Evolutionary conservation across 2,888 invertebrate genomes (phyloP).

Genomic region (Peribatodes rhomboidaria): DNA sequence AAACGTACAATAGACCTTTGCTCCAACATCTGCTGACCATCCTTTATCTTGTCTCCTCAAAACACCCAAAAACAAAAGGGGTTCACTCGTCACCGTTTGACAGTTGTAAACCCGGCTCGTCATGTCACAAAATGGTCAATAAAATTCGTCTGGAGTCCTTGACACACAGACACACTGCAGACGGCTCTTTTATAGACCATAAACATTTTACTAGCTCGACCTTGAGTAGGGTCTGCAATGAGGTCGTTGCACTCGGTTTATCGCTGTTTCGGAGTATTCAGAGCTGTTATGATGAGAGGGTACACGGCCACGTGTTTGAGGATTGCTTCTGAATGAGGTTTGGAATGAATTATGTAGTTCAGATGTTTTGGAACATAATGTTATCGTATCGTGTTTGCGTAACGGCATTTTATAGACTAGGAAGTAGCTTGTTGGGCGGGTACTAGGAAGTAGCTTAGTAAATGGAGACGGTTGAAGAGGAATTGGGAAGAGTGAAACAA

Average conservation of each 20-base stretch:
- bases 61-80: slow-evolving; percentile 55
- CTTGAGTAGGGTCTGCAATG: slow-evolving; percentile 84
- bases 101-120: slow-evolving; percentile 68
- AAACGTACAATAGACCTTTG: not conserved
- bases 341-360: slow-evolving; percentile 2
- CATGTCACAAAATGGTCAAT: slow-evolving; percentile 72
- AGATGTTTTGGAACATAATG: not conserved
- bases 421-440: too few relatives aligned
- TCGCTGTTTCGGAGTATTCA: slow-evolving; percentile 62
- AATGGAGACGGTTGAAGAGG: not conserved
- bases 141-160: slow-evolving; percentile 83
- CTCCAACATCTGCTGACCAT: slow-evolving; percentile 36
- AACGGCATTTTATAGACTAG: too few relatives aligned
- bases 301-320: slow-evolving; percentile 38
- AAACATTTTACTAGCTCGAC: slow-evolving; percentile 86
- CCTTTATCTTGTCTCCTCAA: slow-evolving; percentile 21
- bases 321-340: slow-evolving; percentile 4
- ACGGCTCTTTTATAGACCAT: slow-evolving; percentile 84
- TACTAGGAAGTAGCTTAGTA: too few relatives aligned
- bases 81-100: slow-evolving; percentile 56
- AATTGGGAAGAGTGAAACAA: too few relatives aligned
- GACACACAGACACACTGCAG: slow-evolving; percentile 84
- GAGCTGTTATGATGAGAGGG: slow-evolving; percentile 57
- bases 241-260: slow-evolving; percentile 83
- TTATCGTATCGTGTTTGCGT: too few relatives aligned